These are phyloP conservation scores for Epirrhoe tristata DNA, from an alignment of 2,888 invertebrate species.

Conservation along the genomic window DNA sequence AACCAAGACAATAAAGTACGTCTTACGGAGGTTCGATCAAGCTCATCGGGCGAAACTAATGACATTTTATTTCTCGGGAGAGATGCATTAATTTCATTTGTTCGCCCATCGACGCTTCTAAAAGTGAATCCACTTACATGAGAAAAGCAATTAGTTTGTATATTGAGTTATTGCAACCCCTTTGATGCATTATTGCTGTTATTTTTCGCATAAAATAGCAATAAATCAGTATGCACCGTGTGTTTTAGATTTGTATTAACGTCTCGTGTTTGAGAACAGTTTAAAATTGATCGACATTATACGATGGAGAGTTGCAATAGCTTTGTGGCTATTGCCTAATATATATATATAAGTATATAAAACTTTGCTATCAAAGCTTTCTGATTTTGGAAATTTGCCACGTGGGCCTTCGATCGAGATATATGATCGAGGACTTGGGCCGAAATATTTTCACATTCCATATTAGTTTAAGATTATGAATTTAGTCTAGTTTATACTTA, in stretches of 20 bases:
- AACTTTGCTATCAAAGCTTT: too few species aligned
- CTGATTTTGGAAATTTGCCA: too few species aligned
- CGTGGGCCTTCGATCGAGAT: too few species aligned
- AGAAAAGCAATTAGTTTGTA: slow-evolving; percentile 65
- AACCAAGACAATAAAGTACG: slow-evolving; percentile 61
- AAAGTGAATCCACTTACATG: slow-evolving; percentile 73
- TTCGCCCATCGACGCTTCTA: slow-evolving; percentile 75
- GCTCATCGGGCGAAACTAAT: slow-evolving; percentile 80
- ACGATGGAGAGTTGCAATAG: neutral
- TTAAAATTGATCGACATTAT: slow-evolving; percentile 12
- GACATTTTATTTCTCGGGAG: slow-evolving; percentile 83
- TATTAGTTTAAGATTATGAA: too few species aligned
- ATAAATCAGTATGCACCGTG: slow-evolving; percentile 30
- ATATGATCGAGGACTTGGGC: too few species aligned
- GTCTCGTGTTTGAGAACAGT: slow-evolving; percentile 20
- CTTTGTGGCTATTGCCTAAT: neutral
- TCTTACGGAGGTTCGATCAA: slow-evolving; percentile 63
- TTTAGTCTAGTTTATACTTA: too few species aligned
- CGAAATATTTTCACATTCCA: too few species aligned
- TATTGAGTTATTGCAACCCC: slow-evolving; percentile 37
- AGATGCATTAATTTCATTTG: slow-evolving; percentile 84
- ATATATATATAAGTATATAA: neutral
- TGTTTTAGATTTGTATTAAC: slow-evolving; percentile 32
- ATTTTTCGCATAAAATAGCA: slow-evolving; percentile 30
- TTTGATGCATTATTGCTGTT: slow-evolving; percentile 33